Conservation (phyloP, 1,140 invertebrate genomes). For the Leguminivora glycinivorella region DNA sequence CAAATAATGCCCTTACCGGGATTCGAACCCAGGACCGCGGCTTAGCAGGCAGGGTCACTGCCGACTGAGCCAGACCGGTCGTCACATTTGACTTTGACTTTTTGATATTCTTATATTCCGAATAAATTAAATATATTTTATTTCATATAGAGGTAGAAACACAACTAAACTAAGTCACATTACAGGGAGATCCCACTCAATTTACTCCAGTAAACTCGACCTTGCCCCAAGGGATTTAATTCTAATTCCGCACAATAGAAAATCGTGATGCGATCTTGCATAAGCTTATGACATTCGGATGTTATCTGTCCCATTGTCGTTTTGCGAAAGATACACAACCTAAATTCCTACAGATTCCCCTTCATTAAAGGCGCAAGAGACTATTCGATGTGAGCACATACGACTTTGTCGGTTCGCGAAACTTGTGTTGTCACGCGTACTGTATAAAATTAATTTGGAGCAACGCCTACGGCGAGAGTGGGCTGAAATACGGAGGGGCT, state of each 20-base stretch:
- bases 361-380: not conserved
- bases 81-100: too few species aligned
- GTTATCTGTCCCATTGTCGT: conserved; percentile 15
- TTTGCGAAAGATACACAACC: conserved; percentile 11
- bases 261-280: not conserved
- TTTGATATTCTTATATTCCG: too few species aligned
- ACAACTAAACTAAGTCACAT: too few species aligned
- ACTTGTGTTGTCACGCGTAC: conserved; percentile 47
- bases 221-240: not conserved
- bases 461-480: conserved; percentile 45
- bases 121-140: too few species aligned
- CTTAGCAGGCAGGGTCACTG: too few species aligned
- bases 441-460: conserved; percentile 54
- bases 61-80: too few species aligned
- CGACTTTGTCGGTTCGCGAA: conserved; percentile 32
- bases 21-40: too few species aligned
- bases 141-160: too few species aligned
- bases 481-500: conserved; percentile 36
- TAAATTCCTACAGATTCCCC: not conserved
- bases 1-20: too few species aligned
- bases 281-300: conserved; percentile 13
- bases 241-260: conserved; percentile 1
- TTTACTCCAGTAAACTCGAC: not conserved
- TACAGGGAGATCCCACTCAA: not conserved
- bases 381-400: not conserved